Conservation (phyloP, 2,113 vertebrate genomes). For the Melozone crissalis region DNA sequence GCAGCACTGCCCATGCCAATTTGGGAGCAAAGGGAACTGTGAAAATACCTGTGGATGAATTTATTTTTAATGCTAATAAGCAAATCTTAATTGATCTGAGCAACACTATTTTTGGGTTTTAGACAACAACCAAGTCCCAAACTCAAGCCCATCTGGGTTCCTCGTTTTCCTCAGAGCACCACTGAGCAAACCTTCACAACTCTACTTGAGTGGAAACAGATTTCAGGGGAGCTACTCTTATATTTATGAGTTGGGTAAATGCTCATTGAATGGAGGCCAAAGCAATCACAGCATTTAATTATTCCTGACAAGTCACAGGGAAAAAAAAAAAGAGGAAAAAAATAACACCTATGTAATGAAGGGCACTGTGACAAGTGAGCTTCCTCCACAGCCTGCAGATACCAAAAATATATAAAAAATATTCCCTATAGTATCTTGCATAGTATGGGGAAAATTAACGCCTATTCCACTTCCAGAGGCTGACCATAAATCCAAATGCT, state of each 20-base stretch:
- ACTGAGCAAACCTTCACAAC: neutral
- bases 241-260: neutral
- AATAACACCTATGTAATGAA: neutral
- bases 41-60: neutral
- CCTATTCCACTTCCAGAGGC: neutral
- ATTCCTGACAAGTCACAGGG: neutral
- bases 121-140: neutral
- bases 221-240: neutral
- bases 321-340: neutral
- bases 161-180: neutral
- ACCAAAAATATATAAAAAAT: neutral
- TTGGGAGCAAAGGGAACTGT: neutral
- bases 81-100: neutral
- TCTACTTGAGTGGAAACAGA: neutral
- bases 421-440: neutral
- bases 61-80: neutral
- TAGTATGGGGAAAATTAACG: neutral
- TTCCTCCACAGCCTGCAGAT: neutral
- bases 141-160: neutral
- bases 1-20: neutral
- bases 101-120: neutral
- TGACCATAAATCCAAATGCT: neutral
- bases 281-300: neutral
- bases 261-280: neutral
- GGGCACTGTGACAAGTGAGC: neutral